Percentiles rank a stretch among this genome's conserved stretches.
These are phyloP conservation scores for Silurus aristotelis DNA, from an alignment of 2,797 vertebrate species.

Conservation along the genomic window DNA sequence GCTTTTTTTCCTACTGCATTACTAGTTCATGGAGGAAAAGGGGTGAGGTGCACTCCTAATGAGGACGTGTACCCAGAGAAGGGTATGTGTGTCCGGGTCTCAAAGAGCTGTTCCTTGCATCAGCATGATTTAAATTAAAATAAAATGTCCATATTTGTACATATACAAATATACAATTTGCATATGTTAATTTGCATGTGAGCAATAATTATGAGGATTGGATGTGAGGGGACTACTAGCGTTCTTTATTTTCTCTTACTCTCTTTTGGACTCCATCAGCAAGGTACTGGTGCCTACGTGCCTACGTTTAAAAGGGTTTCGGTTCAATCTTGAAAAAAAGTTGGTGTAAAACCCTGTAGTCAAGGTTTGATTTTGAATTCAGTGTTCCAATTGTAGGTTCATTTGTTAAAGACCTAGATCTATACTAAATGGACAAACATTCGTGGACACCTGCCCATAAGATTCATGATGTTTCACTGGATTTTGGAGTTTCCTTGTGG, in stretches of 20 bases:
- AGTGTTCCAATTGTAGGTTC: not conserved
- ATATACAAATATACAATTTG: not conserved
- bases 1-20: not conserved
- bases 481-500: too few relatives aligned
- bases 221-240: not conserved
- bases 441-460: too few relatives aligned
- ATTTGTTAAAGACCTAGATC: too few relatives aligned
- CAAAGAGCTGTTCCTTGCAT: constrained; percentile 30
- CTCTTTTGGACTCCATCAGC: not conserved
- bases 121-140: constrained; percentile 28
- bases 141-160: not conserved
- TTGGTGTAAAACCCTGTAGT: not conserved
- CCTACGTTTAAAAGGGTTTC: not conserved
- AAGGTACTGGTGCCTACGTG: not conserved
- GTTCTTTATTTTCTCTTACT: not conserved
- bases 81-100: constrained; percentile 75
- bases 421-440: too few relatives aligned
- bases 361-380: not conserved
- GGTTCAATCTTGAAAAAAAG: not conserved
- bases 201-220: not conserved
- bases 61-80: constrained; percentile 96
- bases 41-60: constrained; percentile 89
- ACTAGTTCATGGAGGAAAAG: constrained; percentile 94
- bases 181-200: not conserved
- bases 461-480: too few relatives aligned